These are phyloP conservation scores for Candoia aspera DNA, from an alignment of 2,113 vertebrate species.

Conservation along the genomic window DNA sequence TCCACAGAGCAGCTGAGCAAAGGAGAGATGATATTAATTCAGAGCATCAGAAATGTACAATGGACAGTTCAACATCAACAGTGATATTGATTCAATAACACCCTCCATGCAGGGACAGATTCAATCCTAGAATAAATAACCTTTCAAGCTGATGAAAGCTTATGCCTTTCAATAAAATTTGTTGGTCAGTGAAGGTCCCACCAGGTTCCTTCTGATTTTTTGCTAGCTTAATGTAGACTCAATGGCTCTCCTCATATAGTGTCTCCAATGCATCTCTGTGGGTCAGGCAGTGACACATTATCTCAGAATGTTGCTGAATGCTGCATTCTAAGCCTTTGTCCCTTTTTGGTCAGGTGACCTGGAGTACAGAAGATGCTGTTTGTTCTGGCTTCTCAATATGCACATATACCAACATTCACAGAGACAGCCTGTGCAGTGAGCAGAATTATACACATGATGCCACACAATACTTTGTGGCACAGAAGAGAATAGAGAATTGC, in stretches of 20 bases:
- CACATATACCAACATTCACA: background rate
- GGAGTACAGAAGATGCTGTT: background rate
- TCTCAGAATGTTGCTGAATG: background rate
- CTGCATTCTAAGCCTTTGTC: background rate
- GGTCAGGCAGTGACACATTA: background rate
- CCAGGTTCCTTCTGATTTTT: background rate
- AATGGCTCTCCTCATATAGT: background rate
- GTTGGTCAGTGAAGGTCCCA: background rate
- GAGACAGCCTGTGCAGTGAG: background rate
- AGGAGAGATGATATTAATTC: background rate
- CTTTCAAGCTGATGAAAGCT: background rate
- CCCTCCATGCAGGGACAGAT: background rate
- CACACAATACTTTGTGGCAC: background rate
- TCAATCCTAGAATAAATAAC: background rate
- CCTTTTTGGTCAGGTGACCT: no score
- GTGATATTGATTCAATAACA: background rate
- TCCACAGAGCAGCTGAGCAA: background rate
- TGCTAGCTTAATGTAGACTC: background rate
- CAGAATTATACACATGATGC: background rate
- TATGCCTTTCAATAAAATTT: background rate
- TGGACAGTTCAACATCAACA: background rate
- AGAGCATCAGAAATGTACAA: background rate
- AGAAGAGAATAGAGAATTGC: background rate
- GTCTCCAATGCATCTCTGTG: background rate
- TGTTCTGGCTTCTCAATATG: background rate